Evolutionary conservation across 2,797 vertebrate genomes (phyloP).

Genomic region (Neosilurus mollespiculum): DNA sequence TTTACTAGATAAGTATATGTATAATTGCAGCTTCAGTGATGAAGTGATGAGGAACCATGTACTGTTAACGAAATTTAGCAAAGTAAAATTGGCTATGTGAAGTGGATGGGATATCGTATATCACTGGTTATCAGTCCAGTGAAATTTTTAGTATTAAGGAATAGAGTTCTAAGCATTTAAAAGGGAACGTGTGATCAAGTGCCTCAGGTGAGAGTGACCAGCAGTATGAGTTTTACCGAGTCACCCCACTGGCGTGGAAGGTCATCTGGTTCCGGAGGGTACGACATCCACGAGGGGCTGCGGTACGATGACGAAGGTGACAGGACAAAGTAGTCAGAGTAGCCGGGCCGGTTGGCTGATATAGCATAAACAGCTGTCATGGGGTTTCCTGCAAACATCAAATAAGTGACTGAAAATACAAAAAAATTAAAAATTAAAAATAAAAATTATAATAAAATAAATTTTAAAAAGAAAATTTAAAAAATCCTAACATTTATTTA

Average conservation of each 20-base stretch:
- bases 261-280: constrained; percentile 88
- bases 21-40: too few species aligned
- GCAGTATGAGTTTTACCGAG: constrained; percentile 75
- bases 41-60: too few species aligned
- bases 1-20: too few species aligned
- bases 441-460: too few species aligned
- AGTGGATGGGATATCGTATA: too few species aligned
- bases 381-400: constrained; percentile 81
- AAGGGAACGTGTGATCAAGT: neutral
- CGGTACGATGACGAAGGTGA: constrained; percentile 90
- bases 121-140: neutral
- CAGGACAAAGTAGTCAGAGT: constrained; percentile 94
- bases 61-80: too few species aligned
- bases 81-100: too few species aligned
- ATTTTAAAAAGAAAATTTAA: too few species aligned
- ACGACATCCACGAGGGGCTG: constrained; percentile 96
- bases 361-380: constrained; percentile 97
- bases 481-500: neutral
- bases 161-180: neutral
- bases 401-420: neutral
- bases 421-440: neutral
- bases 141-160: neutral
- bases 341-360: constrained; percentile 91
- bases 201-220: neutral
- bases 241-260: constrained; percentile 92